These are phyloP conservation scores for Calliphora vomitoria DNA, from an alignment of 2,888 invertebrate species.

Conservation along the genomic window DNA sequence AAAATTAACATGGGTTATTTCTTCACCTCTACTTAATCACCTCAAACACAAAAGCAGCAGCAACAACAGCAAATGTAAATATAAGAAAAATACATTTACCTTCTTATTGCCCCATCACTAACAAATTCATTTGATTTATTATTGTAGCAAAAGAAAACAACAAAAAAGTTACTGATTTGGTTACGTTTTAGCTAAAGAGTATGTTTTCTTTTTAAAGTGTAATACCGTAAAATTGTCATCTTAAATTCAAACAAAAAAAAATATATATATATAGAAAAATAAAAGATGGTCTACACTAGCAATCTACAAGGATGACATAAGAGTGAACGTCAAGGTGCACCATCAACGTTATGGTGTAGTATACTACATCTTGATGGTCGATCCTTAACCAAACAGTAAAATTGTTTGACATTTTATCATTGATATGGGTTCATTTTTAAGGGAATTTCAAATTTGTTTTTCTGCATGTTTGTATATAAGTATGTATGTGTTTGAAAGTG, in stretches of 20 bases:
- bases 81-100: constrained; percentile 9
- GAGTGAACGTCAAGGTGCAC: not conserved
- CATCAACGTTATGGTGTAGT: constrained; percentile 27
- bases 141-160: constrained; percentile 32
- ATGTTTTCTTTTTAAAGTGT: constrained; percentile 7
- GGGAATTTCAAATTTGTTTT: constrained; percentile 3
- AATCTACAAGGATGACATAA: not conserved
- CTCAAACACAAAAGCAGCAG: constrained; percentile 13
- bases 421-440: constrained; percentile 60
- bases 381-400: constrained; percentile 49
- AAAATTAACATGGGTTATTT: constrained; percentile 68
- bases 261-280: not conserved
- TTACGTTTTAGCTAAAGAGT: constrained; percentile 12
- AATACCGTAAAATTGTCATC: constrained; percentile 39
- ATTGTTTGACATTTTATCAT: constrained; percentile 66
- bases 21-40: constrained; percentile 69
- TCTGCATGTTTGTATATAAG: not conserved
- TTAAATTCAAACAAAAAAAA: not conserved
- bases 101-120: constrained; percentile 27
- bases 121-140: constrained; percentile 67
- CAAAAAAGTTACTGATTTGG: constrained; percentile 32
- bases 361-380: constrained; percentile 14
- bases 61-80: not conserved
- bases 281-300: not conserved
- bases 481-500: not conserved